These are phyloP conservation scores for Polia nebulosa DNA, from an alignment of 2,888 invertebrate genomes.

Conservation along the genomic window DNA sequence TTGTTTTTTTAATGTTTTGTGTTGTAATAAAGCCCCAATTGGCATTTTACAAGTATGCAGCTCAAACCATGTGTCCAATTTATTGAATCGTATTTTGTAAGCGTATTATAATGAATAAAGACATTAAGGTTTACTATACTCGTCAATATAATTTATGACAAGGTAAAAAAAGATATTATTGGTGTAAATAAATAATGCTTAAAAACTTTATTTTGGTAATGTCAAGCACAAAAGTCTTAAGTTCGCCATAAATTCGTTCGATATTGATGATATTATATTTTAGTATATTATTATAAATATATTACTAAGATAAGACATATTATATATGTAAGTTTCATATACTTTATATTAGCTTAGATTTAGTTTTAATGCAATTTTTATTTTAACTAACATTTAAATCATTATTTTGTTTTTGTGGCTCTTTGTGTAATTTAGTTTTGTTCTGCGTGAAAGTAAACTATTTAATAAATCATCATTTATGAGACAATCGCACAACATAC, in stretches of 20 bases:
- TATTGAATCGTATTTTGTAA: slow-evolving; percentile 72
- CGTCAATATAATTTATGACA: slow-evolving; percentile 83
- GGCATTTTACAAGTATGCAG: slow-evolving; percentile 79
- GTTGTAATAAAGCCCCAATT: slow-evolving; percentile 67
- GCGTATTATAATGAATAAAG: slow-evolving; percentile 77
- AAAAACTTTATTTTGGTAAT: slow-evolving; percentile 63
- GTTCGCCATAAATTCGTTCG: slow-evolving; percentile 66
- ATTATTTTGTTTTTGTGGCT: slow-evolving; percentile 52
- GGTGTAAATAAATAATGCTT: slow-evolving; percentile 83
- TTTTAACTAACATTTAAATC: slow-evolving; percentile 52
- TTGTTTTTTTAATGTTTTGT: slow-evolving; percentile 61
- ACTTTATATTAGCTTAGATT: slow-evolving; percentile 52
- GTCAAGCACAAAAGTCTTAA: slow-evolving; percentile 68
- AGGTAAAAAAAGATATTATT: slow-evolving; percentile 84
- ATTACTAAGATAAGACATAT: slow-evolving; percentile 59
- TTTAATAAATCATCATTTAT: neutral
- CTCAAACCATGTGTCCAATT: slow-evolving; percentile 88
- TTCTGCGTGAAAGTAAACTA: neutral
- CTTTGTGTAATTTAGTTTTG: slow-evolving; percentile 26
- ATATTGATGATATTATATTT: slow-evolving; percentile 69
- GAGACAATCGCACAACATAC: neutral
- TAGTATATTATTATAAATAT: slow-evolving; percentile 63
- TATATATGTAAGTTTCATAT: slow-evolving; percentile 59
- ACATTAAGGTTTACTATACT: slow-evolving; percentile 83
- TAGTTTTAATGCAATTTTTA: slow-evolving; percentile 65